A percentile compares a stretch with the other conserved stretches of the same genome.
phyloP scores from a whole-genome alignment of 2,797 vertebrate species.

The Aeoliscus strigatus region DNA sequence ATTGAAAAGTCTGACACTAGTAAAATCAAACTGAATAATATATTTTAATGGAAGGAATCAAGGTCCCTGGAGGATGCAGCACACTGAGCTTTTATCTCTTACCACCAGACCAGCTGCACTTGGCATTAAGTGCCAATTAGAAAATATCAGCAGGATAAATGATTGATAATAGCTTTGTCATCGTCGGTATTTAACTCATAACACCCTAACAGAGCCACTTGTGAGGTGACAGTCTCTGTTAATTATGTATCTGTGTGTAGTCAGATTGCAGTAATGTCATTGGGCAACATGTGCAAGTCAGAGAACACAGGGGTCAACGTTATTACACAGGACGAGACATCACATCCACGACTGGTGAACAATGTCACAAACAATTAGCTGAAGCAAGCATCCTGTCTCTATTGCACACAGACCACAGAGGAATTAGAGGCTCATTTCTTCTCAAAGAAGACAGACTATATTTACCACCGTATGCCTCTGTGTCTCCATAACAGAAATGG shows the following conservation, averaged over 20 bases:
- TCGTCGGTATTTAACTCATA: background rate
- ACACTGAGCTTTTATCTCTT: background rate
- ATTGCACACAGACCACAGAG: constrained; percentile 36
- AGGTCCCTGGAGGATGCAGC: background rate
- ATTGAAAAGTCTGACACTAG: background rate
- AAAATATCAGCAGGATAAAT: background rate
- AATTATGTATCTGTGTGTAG: constrained; percentile 12
- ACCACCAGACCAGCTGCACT: background rate
- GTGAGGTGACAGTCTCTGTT: constrained; percentile 1
- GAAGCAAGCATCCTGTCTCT: constrained; percentile 37
- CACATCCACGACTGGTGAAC: constrained; percentile 38
- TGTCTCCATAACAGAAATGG: constrained; percentile 5
- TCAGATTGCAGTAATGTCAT: no score
- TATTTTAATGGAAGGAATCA: background rate
- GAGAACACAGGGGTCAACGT: constrained; percentile 6
- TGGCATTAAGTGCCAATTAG: background rate
- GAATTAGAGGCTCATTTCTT: constrained; percentile 36
- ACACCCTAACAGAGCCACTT: constrained; percentile 8
- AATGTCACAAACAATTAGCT: constrained; percentile 47
- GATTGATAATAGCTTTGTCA: background rate
- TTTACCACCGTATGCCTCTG: no score
- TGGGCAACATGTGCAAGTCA: no score
- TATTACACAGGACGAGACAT: constrained; percentile 29
- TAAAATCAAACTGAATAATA: background rate
- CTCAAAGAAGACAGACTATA: constrained; percentile 8